Evolutionary conservation across 2,888 invertebrate species (phyloP), one percentile per base, ranked within the genome.

Genomic region (Xestoiulus laeticollis): DNA sequence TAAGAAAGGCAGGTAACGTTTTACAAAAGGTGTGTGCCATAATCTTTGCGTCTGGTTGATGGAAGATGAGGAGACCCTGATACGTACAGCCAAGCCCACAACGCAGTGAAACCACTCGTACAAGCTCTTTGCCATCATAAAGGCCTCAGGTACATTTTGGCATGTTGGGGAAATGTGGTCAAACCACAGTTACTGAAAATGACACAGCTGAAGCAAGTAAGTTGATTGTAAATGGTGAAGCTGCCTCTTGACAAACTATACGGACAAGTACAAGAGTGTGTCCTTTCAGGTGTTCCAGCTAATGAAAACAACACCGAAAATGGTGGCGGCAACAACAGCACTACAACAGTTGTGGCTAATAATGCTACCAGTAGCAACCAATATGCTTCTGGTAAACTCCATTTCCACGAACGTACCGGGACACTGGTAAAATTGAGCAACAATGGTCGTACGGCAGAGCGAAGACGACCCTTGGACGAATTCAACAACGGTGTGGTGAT

Each of bases 401-500:
- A 95, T 89, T 98, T 98, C 92, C 98, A 98, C 92, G 95, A 96
- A 86, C 94, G 96, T 89, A 97, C 97, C 91, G 98, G 98, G 0
- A 95, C 96, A 19, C 93, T 98, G 89, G 96, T 98, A 0, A 97
- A 96, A 91, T 93, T 98, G 33, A 95, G 96, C 0, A 95, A 95
- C 90, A 96, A 96, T 90, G 92, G 96, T 16, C 90, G 97, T 90
- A 95, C 96, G 5, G 98, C 98, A 0, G 97, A 98, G 91, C 94
- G 98, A 89, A 94, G 96, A 87, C 94, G 97, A 88, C 98, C 98
- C 0, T 92, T 96, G 8, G 98, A 98, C 91, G 98, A 98, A 92
- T 98, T 98, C 92, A 98, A 98, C 92, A 98, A 98, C 92, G 98
- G 97, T 0, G 97, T 98, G 2, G 97, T 98, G 1, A 97, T 98